These are phyloP conservation scores for Syrmaticus mikado DNA, from an alignment of 2,113 vertebrate species.

Conservation along the genomic window DNA sequence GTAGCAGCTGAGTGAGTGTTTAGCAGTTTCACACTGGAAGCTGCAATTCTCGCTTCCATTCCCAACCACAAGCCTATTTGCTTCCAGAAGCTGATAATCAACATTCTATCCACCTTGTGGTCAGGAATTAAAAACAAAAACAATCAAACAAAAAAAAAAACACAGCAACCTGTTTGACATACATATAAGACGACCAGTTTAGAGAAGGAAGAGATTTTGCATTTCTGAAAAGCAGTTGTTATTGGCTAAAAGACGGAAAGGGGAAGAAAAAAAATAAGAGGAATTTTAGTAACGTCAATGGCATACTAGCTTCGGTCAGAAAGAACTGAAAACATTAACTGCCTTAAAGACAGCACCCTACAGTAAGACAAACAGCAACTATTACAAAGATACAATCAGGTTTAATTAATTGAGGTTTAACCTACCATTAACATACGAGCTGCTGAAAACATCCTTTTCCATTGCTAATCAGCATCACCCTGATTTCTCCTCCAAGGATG, in stretches of 20 bases:
- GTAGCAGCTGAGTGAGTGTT: background rate
- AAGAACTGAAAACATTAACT: background rate
- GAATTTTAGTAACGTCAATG: background rate
- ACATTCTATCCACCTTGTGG: background rate
- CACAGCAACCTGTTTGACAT: background rate
- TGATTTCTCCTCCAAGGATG: background rate
- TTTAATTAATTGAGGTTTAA: background rate
- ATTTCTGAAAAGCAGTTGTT: background rate
- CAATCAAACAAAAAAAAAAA: background rate
- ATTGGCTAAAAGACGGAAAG: background rate
- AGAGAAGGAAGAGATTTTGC: background rate
- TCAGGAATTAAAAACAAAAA: background rate
- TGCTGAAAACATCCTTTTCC: background rate
- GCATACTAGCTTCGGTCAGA: background rate
- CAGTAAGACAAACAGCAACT: background rate
- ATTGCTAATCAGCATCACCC: background rate
- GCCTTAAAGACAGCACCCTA: background rate
- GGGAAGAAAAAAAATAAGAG: background rate
- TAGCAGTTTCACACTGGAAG: background rate
- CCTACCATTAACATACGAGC: background rate
- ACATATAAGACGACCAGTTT: background rate
- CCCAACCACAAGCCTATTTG: background rate
- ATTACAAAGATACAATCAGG: background rate
- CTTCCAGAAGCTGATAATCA: slow-evolving; percentile 28
- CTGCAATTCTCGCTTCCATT: background rate